Evolutionary conservation across 2,797 vertebrate genomes (phyloP).

Genomic region (Coranthus polyacanthus): DNA sequence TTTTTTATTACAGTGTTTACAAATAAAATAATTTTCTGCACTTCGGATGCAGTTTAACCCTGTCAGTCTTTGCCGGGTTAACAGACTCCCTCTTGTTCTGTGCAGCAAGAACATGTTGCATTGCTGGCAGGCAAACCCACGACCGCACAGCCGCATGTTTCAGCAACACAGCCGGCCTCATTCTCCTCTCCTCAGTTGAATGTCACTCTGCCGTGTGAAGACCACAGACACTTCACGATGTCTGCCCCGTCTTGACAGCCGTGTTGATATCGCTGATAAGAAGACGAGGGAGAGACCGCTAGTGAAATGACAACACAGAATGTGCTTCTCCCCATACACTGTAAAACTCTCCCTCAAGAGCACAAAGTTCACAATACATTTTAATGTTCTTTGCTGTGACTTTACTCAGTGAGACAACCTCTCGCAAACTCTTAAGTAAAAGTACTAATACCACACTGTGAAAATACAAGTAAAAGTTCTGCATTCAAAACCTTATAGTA

Average conservation of each 20-base stretch:
- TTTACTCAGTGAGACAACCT: too few species aligned
- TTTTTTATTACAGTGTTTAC: constrained; percentile 3
- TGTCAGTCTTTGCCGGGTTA: constrained; percentile 29
- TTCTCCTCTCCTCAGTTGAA: constrained; percentile 53
- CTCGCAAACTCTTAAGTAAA: too few species aligned
- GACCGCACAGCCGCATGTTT: constrained; percentile 66
- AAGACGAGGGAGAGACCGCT: constrained; percentile 17
- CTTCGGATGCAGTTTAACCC: constrained; percentile 2
- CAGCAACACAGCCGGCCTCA: constrained; percentile 66
- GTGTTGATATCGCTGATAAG: constrained; percentile 54
- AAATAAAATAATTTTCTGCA: constrained; percentile 19
- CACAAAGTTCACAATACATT: too few species aligned
- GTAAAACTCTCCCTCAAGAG: constrained; percentile 21
- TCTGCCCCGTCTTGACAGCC: constrained; percentile 59
- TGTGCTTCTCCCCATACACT: constrained; percentile 27
- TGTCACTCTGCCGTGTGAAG: constrained; percentile 57
- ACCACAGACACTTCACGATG: constrained; percentile 59
- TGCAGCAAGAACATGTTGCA: constrained; percentile 54
- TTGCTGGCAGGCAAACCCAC: constrained; percentile 65
- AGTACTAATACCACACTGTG: too few species aligned
- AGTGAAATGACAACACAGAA: constrained; percentile 38
- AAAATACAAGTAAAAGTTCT: too few species aligned
- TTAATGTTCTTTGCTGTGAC: neutral
- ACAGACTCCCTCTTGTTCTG: constrained; percentile 54
- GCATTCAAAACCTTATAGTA: too few species aligned